Conservation (phyloP, 2,888 invertebrate genomes). For the Cepaea hortensis region DNA sequence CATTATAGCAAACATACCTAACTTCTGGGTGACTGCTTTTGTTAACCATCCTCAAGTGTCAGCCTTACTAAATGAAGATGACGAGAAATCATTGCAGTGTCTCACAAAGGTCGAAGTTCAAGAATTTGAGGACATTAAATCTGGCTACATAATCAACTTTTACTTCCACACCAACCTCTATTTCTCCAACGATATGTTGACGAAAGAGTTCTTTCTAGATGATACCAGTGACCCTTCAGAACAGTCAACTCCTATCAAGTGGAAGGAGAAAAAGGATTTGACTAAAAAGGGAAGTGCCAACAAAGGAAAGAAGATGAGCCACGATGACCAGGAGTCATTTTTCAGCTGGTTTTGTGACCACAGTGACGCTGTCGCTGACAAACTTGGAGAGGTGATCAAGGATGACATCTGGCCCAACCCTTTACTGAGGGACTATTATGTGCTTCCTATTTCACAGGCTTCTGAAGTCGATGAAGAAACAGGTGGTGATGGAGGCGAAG, state of each 20-base stretch:
- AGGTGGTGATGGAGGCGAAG: constrained; percentile 61
- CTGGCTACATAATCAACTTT: constrained; percentile 82
- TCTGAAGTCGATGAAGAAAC: constrained; percentile 76
- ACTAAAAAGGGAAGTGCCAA: constrained; percentile 71
- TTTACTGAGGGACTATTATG: too few species aligned
- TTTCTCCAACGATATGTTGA: constrained; percentile 87
- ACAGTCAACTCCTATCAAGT: constrained; percentile 85
- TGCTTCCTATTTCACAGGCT: constrained; percentile 70
- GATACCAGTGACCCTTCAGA: constrained; percentile 84
- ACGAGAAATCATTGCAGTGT: constrained; percentile 82
- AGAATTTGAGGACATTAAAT: constrained; percentile 91
- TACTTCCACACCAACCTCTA: constrained; percentile 87
- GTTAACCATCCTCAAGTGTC: constrained; percentile 91
- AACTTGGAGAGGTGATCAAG: constrained; percentile 90
- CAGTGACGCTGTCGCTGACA: constrained; percentile 88
- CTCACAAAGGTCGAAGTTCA: constrained; percentile 82
- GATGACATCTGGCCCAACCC: constrained; percentile 93
- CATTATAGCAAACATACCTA: constrained; percentile 76
- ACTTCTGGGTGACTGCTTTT: constrained; percentile 80
- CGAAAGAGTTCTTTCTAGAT: constrained; percentile 87
- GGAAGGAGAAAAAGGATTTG: constrained; percentile 84
- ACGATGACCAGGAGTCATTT: constrained; percentile 84
- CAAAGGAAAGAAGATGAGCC: constrained; percentile 75
- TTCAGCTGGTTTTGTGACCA: constrained; percentile 90
- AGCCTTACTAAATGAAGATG: constrained; percentile 87